Conservation (phyloP, 2,797 vertebrate species). For the Sardinella longiceps region DNA sequence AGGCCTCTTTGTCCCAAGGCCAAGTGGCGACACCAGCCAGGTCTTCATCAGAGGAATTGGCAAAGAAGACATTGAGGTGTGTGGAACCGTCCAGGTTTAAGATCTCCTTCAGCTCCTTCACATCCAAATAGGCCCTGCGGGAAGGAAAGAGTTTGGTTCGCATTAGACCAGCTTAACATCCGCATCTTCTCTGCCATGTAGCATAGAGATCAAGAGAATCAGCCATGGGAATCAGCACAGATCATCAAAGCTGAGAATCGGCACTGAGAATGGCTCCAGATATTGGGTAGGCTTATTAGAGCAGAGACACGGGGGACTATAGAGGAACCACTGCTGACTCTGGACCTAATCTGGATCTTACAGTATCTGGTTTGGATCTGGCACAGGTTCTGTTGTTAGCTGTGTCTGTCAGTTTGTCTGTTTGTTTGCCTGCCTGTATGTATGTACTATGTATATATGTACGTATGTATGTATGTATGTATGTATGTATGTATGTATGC, state of each 20-base stretch:
- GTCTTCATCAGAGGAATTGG: conserved; percentile 96
- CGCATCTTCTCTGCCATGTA: background rate
- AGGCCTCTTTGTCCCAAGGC: conserved; percentile 98
- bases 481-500: background rate
- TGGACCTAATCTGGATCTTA: no score
- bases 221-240: background rate
- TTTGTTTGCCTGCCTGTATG: background rate
- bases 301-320: background rate
- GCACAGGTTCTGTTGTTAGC: no score
- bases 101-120: conserved; percentile 95
- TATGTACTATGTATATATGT: background rate
- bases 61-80: conserved; percentile 98
- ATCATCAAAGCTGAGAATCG: background rate
- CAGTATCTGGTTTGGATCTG: no score
- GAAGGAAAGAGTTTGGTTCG: background rate
- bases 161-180: background rate
- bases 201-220: background rate
- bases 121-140: conserved; percentile 93
- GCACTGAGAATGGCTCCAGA: background rate
- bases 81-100: conserved; percentile 92
- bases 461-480: background rate
- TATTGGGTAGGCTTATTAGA: background rate
- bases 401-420: background rate
- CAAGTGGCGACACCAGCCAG: conserved; percentile 96
- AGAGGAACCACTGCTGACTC: background rate